Conservation (phyloP, 1,140 invertebrate genomes). For the Neodiprion pinetum region DNA sequence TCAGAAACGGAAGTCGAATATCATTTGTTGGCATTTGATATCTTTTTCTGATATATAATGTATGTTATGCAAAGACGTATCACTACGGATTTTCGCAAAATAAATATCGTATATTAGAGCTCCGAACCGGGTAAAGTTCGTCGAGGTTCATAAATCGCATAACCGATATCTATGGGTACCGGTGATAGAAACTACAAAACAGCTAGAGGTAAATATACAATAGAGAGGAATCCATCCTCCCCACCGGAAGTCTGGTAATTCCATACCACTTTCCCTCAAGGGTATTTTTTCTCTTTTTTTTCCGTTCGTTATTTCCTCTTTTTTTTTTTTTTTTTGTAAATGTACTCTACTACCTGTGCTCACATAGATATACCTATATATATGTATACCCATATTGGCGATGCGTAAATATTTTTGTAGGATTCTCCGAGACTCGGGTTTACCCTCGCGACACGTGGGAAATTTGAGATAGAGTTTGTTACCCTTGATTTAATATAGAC, state of each 20-base stretch:
- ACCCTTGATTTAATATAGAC: constrained; percentile 14
- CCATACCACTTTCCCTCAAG: constrained; percentile 35
- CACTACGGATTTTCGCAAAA: too few species aligned
- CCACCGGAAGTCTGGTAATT: constrained; percentile 45
- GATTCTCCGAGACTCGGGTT: constrained; percentile 23
- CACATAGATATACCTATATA: background rate
- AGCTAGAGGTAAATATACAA: background rate
- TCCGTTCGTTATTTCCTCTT: constrained; percentile 15
- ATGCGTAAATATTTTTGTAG: constrained; percentile 28
- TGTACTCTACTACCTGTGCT: background rate
- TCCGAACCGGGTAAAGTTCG: too few species aligned
- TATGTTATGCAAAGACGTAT: too few species aligned
- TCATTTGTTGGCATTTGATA: too few species aligned
- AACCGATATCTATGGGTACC: background rate
- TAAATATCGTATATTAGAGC: too few species aligned
- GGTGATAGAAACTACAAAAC: background rate
- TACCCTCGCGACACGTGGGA: constrained; percentile 17
- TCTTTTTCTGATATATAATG: too few species aligned
- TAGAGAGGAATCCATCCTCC: background rate
- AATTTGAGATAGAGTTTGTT: constrained; percentile 15
- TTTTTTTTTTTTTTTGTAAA: constrained; percentile 27
- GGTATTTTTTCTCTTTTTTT: constrained; percentile 25
- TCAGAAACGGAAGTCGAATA: too few species aligned
- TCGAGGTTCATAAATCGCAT: too few species aligned
- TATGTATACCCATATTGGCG: background rate